Conservation (phyloP, 1,140 invertebrate genomes). For the Papilio dardanus region DNA sequence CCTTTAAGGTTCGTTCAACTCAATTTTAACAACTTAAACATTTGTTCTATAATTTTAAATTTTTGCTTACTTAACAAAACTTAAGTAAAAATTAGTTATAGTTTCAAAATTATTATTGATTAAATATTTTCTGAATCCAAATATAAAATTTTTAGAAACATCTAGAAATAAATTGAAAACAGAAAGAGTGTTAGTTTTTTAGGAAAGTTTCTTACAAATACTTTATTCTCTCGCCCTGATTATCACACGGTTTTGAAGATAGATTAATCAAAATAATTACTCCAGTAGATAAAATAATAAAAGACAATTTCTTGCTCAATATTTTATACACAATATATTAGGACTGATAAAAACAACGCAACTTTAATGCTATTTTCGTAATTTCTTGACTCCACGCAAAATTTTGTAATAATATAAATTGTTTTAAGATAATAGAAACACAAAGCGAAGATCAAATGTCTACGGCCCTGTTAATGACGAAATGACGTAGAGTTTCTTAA, state of each 20-base stretch:
- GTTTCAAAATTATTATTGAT: too few species aligned
- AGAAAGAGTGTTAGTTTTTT: too few species aligned
- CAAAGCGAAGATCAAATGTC: neutral
- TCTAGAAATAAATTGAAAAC: too few species aligned
- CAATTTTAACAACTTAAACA: neutral
- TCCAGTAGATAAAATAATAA: neutral
- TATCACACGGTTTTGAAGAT: too few species aligned
- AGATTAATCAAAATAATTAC: too few species aligned
- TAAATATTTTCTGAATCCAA: too few species aligned
- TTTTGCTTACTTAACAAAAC: too few species aligned
- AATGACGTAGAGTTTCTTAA: constrained; percentile 14
- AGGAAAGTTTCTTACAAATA: too few species aligned
- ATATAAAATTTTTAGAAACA: too few species aligned
- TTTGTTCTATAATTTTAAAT: neutral
- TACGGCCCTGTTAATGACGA: neutral
- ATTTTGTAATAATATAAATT: constrained; percentile 22
- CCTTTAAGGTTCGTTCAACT: neutral
- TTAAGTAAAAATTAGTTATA: too few species aligned
- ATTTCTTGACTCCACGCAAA: neutral
- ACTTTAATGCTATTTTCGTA: neutral
- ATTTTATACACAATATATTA: neutral
- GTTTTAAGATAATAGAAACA: constrained; percentile 7
- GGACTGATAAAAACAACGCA: neutral
- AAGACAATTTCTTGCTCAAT: neutral
- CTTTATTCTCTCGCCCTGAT: too few species aligned